phyloP scores from a whole-genome alignment of 2,888 invertebrate genomes.

The Andrena hattorfiana region DNA sequence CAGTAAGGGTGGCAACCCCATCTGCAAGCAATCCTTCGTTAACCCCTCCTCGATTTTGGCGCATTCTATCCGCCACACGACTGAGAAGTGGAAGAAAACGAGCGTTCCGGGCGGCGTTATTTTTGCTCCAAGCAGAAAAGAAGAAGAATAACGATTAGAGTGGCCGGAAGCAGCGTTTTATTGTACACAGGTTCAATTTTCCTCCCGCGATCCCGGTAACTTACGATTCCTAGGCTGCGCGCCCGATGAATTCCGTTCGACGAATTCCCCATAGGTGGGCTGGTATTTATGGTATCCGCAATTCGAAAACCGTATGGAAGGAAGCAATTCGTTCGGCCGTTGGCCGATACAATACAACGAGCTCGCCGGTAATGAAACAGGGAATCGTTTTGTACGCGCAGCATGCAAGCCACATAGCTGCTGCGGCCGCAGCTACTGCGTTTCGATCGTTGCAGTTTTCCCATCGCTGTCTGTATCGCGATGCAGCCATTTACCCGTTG shows the following conservation, averaged over 20 bases:
- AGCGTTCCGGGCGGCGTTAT: slow-evolving; percentile 11
- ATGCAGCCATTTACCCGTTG: neutral
- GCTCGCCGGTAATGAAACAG: slow-evolving; percentile 53
- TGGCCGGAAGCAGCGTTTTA: slow-evolving; percentile 37
- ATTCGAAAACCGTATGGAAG: slow-evolving; percentile 68
- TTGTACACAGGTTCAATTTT: slow-evolving; percentile 60
- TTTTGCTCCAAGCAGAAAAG: slow-evolving; percentile 1
- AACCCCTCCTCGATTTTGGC: too few species aligned
- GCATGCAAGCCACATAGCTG: slow-evolving; percentile 19
- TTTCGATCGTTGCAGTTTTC: slow-evolving; percentile 10
- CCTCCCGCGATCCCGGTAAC: slow-evolving; percentile 57
- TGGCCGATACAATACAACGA: slow-evolving; percentile 59
- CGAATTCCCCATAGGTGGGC: slow-evolving; percentile 61
- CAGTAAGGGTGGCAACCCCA: too few species aligned
- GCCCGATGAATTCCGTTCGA: slow-evolving; percentile 55
- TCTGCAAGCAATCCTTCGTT: too few species aligned
- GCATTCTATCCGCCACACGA: too few species aligned
- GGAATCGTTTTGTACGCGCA: slow-evolving; percentile 43
- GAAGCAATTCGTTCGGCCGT: slow-evolving; percentile 67
- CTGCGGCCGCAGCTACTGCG: slow-evolving; percentile 5
- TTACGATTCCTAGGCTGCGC: slow-evolving; percentile 49
- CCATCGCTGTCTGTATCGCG: neutral
- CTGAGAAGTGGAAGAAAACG: neutral
- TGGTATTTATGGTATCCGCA: slow-evolving; percentile 69
- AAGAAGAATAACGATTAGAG: slow-evolving; percentile 7